Percentiles rank a stretch among this genome's conserved stretches.
Evolutionary conservation across 2,113 vertebrate species (phyloP).

Genomic region (Dromas ardeola): DNA sequence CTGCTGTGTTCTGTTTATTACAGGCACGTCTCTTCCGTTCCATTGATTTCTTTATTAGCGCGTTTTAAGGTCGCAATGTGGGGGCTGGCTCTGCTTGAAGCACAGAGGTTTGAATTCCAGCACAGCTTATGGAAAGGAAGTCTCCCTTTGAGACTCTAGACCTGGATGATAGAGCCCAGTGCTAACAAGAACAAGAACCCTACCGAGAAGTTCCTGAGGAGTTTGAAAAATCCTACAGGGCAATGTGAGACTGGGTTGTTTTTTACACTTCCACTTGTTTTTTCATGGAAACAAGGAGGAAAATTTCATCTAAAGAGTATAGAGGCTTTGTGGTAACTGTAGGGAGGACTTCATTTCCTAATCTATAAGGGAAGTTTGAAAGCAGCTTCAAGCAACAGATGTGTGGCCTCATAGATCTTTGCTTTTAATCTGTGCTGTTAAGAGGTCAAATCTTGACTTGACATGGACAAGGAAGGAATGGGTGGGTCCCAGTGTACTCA

Average conservation of each 20-base stretch:
- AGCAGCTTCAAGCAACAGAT: not conserved
- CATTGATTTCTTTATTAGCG: constrained; percentile 64
- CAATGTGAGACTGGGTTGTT: not conserved
- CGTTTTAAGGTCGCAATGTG: constrained; percentile 11
- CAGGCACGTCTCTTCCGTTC: constrained; percentile 64
- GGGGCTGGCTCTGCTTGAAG: constrained; percentile 36
- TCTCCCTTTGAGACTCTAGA: constrained; percentile 6
- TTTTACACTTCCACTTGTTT: not conserved
- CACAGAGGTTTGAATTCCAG: constrained; percentile 40
- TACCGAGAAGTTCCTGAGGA: not conserved
- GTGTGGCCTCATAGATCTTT: not conserved
- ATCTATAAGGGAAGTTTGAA: not conserved
- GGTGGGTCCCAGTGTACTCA: not conserved
- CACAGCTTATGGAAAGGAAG: not conserved
- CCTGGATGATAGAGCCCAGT: not conserved
- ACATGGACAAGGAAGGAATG: not conserved
- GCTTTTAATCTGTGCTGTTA: not conserved
- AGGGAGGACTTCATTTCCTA: not conserved
- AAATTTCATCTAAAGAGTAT: not conserved
- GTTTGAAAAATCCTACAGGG: not conserved
- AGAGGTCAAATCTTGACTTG: not conserved
- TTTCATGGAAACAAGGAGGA: not conserved
- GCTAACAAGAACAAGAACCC: not conserved
- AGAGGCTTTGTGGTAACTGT: not conserved
- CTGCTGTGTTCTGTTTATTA: constrained; percentile 70